Base-by-base conservation (phyloP, 2,888 invertebrate species). In the Drosophila austrosaltans region DNA sequence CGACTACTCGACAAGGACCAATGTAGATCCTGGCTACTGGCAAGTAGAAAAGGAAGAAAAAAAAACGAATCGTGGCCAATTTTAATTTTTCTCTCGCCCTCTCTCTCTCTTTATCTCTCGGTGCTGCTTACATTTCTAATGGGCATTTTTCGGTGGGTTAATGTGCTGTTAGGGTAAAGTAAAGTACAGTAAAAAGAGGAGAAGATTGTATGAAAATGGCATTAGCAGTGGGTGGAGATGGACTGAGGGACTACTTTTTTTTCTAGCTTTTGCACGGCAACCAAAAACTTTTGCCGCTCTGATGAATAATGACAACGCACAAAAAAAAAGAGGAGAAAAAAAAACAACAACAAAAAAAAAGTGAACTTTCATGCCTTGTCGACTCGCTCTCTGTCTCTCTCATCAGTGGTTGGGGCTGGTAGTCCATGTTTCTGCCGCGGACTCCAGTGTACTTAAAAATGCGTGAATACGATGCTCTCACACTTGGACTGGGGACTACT, bases 11-110 rank as follows among this genome's bases (percentile, higher is more conserved):
- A 22, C 10, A 4, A 48, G 48, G 48, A 44, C 57, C 54, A 56
- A 64, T 66, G 68, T 58, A 67, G 53, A 53, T 53, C 53, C 32
- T 56, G 60, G 60, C 39, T 16, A 36, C 32, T 64, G 53, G 63
- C 36, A 66, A 56, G 56, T 56, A 16, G 53, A 53, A 8, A 36
- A n/a, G 16, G 63, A 79, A 67, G 76, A 69, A 63, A 65, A 73
- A 53, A 64, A 82, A 79, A 77, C 78, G 86, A 91, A 91, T 91
- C 90, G 89, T 89, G 90, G 91, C 90, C 91, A 91, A 91, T 91
- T 91, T 91, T 89, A 91, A 91, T 90, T 91, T 91, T 91, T 86
- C 82, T 85, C 77, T 69, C 74, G 63, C 68, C 12, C 48, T 12
- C 48, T 25, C 3, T 48, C 48, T 2, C 20, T 10, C 48, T 22